Percentiles rank a stretch among this genome's conserved stretches.
phyloP scores from a whole-genome alignment of 1,140 invertebrate species.

The Brachionus angularis region DNA sequence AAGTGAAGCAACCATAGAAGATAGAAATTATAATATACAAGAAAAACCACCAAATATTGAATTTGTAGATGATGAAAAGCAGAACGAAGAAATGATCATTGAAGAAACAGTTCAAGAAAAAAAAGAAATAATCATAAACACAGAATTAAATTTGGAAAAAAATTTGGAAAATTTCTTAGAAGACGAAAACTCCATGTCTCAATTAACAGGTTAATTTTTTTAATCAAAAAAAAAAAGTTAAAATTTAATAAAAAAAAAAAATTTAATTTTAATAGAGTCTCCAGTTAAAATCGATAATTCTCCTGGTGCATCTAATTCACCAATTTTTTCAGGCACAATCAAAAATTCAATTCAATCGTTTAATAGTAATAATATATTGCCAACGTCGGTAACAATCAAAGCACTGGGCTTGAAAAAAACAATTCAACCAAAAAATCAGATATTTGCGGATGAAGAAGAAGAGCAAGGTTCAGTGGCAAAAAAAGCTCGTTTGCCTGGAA shows the following conservation, averaged over 20 bases:
- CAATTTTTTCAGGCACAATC: not conserved
- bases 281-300: slow-evolving; percentile 15
- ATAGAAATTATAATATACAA: no score
- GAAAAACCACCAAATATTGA: no score
- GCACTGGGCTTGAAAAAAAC: not conserved
- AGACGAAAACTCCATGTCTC: no score
- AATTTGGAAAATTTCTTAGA: no score
- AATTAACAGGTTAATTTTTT: no score
- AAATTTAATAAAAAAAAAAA: not conserved
- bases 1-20: no score
- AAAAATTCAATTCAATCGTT: not conserved
- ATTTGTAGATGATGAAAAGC: no score
- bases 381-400: not conserved
- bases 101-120: no score
- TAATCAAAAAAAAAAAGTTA: no score
- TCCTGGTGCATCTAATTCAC: not conserved
- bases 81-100: no score
- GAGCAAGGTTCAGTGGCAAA: slow-evolving; percentile 43
- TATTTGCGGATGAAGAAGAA: slow-evolving; percentile 42
- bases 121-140: no score
- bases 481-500: slow-evolving; percentile 60
- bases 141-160: no score
- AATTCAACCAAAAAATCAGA: slow-evolving; percentile 11
- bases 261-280: not conserved
- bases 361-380: not conserved